Conservation (phyloP, 2,888 invertebrate genomes). For the Xestia xanthographa region DNA sequence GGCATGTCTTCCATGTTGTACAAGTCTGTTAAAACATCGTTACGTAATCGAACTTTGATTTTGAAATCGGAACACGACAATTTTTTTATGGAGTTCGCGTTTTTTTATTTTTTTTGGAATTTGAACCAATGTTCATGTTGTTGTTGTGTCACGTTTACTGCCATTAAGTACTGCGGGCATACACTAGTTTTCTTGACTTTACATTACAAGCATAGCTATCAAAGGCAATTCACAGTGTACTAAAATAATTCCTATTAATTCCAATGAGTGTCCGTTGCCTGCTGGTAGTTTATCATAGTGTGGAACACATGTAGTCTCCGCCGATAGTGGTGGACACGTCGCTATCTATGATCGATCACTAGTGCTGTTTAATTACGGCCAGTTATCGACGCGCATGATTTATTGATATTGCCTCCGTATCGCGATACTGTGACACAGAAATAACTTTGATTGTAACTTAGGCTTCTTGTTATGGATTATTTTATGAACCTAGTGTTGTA, state of each 20-base stretch:
- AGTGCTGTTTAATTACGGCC: conserved; percentile 83
- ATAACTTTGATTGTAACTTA: conserved; percentile 58
- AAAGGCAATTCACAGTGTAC: not conserved
- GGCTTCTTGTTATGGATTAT: conserved; percentile 59
- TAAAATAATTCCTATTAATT: not conserved
- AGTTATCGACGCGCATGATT: conserved; percentile 85
- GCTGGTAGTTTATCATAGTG: conserved; percentile 54
- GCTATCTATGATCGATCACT: conserved; percentile 84
- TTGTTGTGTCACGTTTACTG: not conserved
- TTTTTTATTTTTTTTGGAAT: not conserved
- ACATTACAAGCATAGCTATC: not conserved
- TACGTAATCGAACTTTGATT: conserved; percentile 46
- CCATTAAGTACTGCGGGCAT: not conserved
- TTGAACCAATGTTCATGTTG: too few relatives aligned
- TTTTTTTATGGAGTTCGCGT: not conserved
- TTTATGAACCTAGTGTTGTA: conserved; percentile 60
- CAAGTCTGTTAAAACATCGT: conserved; percentile 19
- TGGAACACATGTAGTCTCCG: conserved; percentile 61
- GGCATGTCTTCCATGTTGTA: conserved; percentile 35
- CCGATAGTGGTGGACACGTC: conserved; percentile 64
- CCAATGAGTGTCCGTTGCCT: conserved; percentile 25
- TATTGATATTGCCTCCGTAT: conserved; percentile 86
- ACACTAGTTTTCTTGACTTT: conserved; percentile 1
- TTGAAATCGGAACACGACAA: conserved; percentile 34
- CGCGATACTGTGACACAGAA: conserved; percentile 74